Evolutionary conservation across 2,888 invertebrate species (phyloP).

Genomic region (Eristalis pertinax): DNA sequence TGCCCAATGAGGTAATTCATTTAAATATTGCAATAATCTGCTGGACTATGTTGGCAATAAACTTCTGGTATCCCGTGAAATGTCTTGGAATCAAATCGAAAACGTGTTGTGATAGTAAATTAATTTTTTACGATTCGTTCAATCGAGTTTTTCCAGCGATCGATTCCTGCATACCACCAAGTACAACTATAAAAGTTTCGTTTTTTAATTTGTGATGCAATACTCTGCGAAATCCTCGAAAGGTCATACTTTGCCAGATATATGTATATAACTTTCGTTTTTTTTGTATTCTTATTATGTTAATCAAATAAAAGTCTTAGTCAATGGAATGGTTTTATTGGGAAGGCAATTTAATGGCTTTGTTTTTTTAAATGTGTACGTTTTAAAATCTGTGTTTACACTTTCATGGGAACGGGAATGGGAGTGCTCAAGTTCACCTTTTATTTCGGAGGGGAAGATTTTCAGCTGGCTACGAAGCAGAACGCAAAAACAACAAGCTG

Average conservation of each 20-base stretch:
- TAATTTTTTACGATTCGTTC: background rate
- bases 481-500: too few relatives aligned
- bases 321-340: background rate
- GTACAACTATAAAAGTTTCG: background rate
- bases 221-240: background rate
- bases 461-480: too few relatives aligned
- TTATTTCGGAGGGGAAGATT: too few relatives aligned
- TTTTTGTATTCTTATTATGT: too few relatives aligned
- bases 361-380: background rate
- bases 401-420: too few relatives aligned
- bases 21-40: too few relatives aligned
- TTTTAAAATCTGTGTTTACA: background rate
- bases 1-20: too few relatives aligned
- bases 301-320: too few relatives aligned
- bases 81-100: background rate
- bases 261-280: background rate
- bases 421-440: too few relatives aligned
- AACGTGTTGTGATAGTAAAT: background rate
- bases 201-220: background rate
- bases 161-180: background rate
- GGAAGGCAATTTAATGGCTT: background rate
- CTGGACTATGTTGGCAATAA: background rate
- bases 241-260: background rate
- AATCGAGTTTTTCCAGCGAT: background rate
- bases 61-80: background rate